These are phyloP conservation scores for Lutra lutra DNA, from an alignment of 2,797 vertebrate genomes.

Conservation along the genomic window DNA sequence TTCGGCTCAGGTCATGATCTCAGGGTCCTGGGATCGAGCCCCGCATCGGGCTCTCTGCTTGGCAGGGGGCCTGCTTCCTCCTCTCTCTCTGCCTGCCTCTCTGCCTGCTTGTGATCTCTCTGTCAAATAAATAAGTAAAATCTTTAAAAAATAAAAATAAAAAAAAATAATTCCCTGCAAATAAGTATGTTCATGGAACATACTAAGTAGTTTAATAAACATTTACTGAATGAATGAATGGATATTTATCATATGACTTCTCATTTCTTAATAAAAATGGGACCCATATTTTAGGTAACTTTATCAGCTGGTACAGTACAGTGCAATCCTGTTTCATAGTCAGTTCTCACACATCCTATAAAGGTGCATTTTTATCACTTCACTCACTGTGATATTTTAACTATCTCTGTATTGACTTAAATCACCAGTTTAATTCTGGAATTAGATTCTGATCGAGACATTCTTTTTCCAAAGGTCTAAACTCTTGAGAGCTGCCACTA, in stretches of 20 bases:
- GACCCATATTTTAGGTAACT: background rate
- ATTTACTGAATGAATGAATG: background rate
- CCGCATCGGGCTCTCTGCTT: no score
- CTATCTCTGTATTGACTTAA: background rate
- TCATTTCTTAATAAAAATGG: background rate
- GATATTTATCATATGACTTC: background rate
- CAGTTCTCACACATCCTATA: background rate
- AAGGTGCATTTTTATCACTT: background rate
- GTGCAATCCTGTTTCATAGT: background rate
- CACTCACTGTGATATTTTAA: background rate
- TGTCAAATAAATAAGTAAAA: no score
- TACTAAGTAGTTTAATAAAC: background rate
- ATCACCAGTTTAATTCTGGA: background rate
- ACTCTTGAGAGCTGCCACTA: background rate
- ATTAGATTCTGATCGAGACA: background rate
- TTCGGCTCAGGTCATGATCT: no score
- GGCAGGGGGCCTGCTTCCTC: no score
- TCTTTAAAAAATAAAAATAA: no score
- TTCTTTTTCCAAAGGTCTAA: background rate
- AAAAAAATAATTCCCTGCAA: constrained; percentile 27
- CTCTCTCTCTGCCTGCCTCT: no score
- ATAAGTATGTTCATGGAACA: constrained; percentile 23
- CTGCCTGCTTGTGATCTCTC: no score
- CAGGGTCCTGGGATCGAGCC: no score
- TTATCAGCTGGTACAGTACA: background rate